A percentile compares a stretch with the other conserved stretches of the same genome.
These are phyloP conservation scores for Lagorchestes hirsutus DNA, from an alignment of 2,797 vertebrate species.

Conservation along the genomic window DNA sequence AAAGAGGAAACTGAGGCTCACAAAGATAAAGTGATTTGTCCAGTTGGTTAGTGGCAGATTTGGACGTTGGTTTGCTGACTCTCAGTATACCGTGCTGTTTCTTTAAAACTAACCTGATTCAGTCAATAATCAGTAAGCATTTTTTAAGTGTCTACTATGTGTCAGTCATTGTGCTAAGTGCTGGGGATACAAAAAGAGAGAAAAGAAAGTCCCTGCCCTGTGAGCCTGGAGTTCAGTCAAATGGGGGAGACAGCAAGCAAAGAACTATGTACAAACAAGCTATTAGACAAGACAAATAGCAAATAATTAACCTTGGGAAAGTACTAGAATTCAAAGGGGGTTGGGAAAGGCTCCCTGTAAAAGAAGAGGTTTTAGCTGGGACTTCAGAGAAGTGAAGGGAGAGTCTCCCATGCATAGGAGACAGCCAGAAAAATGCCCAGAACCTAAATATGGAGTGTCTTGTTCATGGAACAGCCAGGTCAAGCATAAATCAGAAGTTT, in stretches of 20 bases:
- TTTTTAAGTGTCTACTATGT: neutral
- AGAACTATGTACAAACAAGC: neutral
- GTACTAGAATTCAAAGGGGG: neutral
- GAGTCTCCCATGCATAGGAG: neutral
- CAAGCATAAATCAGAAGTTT: neutral
- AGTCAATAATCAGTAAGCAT: neutral
- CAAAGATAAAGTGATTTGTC: neutral
- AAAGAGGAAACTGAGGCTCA: neutral
- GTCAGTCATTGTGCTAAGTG: neutral
- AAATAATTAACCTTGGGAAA: neutral
- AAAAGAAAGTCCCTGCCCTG: neutral
- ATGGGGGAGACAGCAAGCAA: neutral
- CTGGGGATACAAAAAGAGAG: neutral
- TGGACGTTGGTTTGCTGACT: neutral
- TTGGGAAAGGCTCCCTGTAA: neutral
- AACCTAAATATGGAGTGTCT: neutral
- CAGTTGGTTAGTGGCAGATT: neutral
- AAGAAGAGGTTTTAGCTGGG: neutral
- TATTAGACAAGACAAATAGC: neutral
- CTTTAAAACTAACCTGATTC: neutral
- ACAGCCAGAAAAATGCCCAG: neutral
- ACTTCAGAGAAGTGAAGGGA: neutral
- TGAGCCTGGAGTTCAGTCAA: neutral
- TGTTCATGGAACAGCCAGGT: neutral
- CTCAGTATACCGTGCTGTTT: neutral